phyloP scores from a whole-genome alignment of 2,797 vertebrate genomes.

The Phataginus tricuspis region DNA sequence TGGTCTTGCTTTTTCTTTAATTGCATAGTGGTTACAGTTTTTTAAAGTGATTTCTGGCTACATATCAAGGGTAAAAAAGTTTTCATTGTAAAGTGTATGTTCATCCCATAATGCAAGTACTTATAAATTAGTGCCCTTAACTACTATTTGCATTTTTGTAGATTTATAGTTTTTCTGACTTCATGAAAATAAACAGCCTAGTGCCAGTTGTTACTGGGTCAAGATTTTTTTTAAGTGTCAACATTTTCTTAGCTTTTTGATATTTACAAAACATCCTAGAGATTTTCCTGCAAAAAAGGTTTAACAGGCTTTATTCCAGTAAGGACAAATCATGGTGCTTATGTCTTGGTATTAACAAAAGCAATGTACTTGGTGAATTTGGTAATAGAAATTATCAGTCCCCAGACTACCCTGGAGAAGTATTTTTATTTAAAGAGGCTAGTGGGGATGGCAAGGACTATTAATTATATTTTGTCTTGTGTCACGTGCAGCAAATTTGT shows the following conservation, averaged over 20 bases:
- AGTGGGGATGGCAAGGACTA: not conserved
- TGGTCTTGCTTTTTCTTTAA: constrained; percentile 25
- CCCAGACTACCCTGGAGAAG: not conserved
- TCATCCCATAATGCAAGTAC: constrained; percentile 28
- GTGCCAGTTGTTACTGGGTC: constrained; percentile 66
- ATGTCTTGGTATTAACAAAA: not conserved
- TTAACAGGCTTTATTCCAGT: constrained; percentile 6
- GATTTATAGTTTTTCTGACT: constrained; percentile 70
- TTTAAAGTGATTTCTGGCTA: constrained; percentile 25
- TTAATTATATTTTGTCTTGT: not conserved
- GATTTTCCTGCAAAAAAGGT: constrained; percentile 54
- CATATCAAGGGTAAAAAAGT: constrained; percentile 48
- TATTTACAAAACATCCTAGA: constrained; percentile 27
- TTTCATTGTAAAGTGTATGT: constrained; percentile 22
- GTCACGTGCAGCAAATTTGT: not conserved
- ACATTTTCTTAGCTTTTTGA: constrained; percentile 53
- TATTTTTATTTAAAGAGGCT: constrained; percentile 21
- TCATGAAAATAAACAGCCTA: constrained; percentile 54
- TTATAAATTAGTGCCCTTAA: constrained; percentile 47
- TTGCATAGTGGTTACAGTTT: not conserved
- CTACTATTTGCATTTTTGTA: constrained; percentile 63
- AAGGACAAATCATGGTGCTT: not conserved
- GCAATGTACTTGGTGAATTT: not conserved
- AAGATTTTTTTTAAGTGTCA: constrained; percentile 75
- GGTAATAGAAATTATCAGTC: not conserved